These are phyloP conservation scores for Sialis fuliginosa DNA, from an alignment of 2,888 invertebrate genomes.

Conservation along the genomic window DNA sequence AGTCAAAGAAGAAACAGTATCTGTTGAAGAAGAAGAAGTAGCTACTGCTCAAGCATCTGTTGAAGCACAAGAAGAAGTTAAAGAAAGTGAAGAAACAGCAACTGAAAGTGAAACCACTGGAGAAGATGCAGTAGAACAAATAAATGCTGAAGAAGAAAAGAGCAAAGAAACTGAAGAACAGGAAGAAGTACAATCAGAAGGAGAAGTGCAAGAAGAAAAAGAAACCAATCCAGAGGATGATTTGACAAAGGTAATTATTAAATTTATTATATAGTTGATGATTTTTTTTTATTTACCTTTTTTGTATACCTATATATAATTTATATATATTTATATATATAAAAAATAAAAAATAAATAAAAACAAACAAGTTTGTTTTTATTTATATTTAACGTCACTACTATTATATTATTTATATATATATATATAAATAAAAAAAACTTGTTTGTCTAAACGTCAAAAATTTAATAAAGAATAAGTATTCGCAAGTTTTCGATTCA, in stretches of 20 bases:
- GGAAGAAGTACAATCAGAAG: constrained; percentile 10
- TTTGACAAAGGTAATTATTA: constrained; percentile 16
- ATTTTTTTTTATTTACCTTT: neutral
- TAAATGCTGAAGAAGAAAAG: constrained; percentile 10
- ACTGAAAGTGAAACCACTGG: constrained; percentile 13
- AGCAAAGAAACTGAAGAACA: constrained; percentile 8
- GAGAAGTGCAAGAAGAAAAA: constrained; percentile 13
- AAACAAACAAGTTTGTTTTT: too few relatives aligned
- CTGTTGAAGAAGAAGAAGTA: constrained; percentile 6
- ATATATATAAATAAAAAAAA: too few relatives aligned
- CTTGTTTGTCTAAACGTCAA: too few relatives aligned
- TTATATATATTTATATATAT: neutral
- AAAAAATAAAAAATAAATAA: neutral
- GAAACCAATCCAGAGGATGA: constrained; percentile 30
- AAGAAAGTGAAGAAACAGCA: constrained; percentile 12
- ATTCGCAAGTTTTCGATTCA: too few relatives aligned
- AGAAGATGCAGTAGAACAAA: constrained; percentile 11
- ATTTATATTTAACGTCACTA: neutral
- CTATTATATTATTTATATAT: too few relatives aligned
- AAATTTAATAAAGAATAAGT: too few relatives aligned
- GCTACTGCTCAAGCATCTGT: constrained; percentile 8
- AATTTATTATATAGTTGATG: neutral
- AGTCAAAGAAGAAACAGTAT: neutral
- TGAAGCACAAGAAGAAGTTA: constrained; percentile 2
- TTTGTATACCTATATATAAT: too few relatives aligned